Base-by-base conservation (phyloP, 2,797 vertebrate species). In the Psittacula echo region DNA sequence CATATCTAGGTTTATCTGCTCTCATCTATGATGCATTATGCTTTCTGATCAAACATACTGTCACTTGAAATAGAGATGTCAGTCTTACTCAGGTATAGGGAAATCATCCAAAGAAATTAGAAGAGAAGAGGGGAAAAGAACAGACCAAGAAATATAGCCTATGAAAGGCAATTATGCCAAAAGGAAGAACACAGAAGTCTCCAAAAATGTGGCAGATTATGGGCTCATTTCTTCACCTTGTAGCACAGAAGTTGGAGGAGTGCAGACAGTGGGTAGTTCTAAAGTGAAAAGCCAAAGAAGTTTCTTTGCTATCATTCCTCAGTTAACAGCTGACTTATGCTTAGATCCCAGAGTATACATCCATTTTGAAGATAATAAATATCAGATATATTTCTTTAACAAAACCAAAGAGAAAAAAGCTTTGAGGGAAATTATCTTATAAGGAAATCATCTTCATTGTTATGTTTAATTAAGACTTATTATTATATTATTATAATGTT, bases 1-100 rank as follows among this genome's bases (percentile, higher is more conserved):
- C 24, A 26, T 83, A 91, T 79, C 50, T 72, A 91, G 42, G 92
- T 89, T 91, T 83, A 81, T 30, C 66, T 79, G 11, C 85, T 87
- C 72, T 96, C 71, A 79, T 81, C 21, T 77, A 23, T 89, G 41
- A 89, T 66, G 39, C 11, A 66, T 30, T 22, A 51, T 68, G 47
- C 44, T 93, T 94, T 85, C 53, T 27, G 51, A 95, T 20, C 10
- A 5, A 94, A 83, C 84, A 22, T 71, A 54, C 79, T 84, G 62
- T 88, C 41, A 72, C 60, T 60, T 90, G 56, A 82, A 61, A 93
- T 32, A 39, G n/a, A 79, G 7, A 4, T 72, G 42, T 85, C 45
- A 77, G 37, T 37, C 56, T 72, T 30, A 87, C 51, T 66, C 61
- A 91, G 26, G 27, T 77, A 60, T 71, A n/a, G 23, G 19, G 51